Conservation (phyloP, 92 coral and sea anemone species). For the Micromussa lordhowensis region DNA sequence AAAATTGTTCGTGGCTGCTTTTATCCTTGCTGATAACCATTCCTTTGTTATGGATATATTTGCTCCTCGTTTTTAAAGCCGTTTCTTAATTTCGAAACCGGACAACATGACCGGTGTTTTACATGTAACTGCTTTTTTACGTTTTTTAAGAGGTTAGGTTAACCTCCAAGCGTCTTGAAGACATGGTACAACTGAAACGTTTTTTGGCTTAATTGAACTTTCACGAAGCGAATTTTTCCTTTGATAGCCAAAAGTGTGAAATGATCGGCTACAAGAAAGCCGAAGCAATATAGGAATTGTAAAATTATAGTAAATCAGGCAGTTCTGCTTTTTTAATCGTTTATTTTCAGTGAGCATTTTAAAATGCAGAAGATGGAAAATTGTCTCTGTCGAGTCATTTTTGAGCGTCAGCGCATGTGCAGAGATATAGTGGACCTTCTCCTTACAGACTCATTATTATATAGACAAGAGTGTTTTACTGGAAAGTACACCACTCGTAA, state of each 20-base stretch:
- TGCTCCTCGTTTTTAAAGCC: neutral
- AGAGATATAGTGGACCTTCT: too few species aligned
- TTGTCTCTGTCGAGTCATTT: neutral
- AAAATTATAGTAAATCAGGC: neutral
- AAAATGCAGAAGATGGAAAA: neutral
- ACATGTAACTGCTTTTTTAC: neutral
- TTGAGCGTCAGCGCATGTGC: neutral
- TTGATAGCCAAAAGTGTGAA: neutral
- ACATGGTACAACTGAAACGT: neutral
- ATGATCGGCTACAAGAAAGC: neutral
- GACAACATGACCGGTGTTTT: neutral
- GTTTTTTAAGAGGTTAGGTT: neutral
- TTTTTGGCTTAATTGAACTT: too few species aligned
- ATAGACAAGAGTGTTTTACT: too few species aligned
- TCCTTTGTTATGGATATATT: neutral
- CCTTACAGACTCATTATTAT: too few species aligned
- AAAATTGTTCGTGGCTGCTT: neutral
- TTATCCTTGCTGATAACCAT: neutral
- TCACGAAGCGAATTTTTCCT: too few species aligned
- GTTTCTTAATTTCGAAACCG: neutral
- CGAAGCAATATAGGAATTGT: neutral
- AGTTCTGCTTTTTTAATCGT: neutral
- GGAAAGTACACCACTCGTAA: too few species aligned
- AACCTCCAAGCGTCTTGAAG: too few species aligned
- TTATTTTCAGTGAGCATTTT: neutral